These are phyloP conservation scores for Molanna angustata DNA, from an alignment of 2,888 invertebrate species.

Conservation along the genomic window DNA sequence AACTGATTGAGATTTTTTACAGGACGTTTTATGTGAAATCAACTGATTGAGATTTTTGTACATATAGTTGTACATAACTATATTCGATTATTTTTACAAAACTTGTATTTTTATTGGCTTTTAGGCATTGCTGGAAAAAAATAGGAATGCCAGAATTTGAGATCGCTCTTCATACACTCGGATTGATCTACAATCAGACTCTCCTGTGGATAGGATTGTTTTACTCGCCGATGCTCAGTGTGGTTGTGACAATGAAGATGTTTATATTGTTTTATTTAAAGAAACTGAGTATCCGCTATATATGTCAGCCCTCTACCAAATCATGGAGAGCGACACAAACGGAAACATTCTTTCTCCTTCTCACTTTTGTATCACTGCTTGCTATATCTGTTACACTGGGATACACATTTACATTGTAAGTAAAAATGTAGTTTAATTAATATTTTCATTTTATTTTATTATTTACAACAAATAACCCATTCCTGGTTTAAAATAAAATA, in stretches of 20 bases:
- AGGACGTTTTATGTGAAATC: too few relatives aligned
- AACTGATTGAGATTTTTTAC: too few relatives aligned
- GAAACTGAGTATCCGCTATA: constrained; percentile 56
- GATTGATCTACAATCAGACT: constrained; percentile 76
- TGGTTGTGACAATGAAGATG: constrained; percentile 65
- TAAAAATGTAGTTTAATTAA: constrained; percentile 39
- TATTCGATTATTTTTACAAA: too few relatives aligned
- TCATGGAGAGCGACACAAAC: constrained; percentile 72
- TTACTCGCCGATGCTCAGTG: constrained; percentile 67
- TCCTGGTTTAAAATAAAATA: too few relatives aligned
- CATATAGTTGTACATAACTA: not conserved
- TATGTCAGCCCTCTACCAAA: constrained; percentile 66
- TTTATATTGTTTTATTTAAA: constrained; percentile 71
- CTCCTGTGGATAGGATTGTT: constrained; percentile 74
- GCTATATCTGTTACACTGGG: constrained; percentile 58
- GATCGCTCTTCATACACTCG: constrained; percentile 72
- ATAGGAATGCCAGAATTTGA: constrained; percentile 65
- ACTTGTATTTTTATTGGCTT: too few relatives aligned
- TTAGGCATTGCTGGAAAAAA: constrained; percentile 33
- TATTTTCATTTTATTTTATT: too few relatives aligned
- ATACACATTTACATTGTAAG: constrained; percentile 64
- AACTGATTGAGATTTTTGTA: not conserved
- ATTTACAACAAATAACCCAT: too few relatives aligned
- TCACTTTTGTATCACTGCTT: constrained; percentile 64
- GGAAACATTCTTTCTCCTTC: constrained; percentile 69